Base-by-base conservation (phyloP, 2,888 invertebrate genomes). In the Chrysomela aeneicollis region DNA sequence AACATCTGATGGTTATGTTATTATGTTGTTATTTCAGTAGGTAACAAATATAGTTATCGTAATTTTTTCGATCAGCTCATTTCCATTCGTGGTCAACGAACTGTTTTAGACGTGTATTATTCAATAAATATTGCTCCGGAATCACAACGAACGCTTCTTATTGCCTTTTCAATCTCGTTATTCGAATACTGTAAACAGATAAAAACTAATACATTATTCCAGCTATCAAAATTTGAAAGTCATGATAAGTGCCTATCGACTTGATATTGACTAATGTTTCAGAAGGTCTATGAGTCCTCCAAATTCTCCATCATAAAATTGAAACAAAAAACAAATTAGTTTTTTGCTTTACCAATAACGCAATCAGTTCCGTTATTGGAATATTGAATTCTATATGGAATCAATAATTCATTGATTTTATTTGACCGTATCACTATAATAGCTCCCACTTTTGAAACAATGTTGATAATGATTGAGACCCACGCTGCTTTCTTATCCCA, bases 361-460 rank as follows among this genome's bases (percentile, higher is more conserved):
- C 35, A 35, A 35, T 35, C 35, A 10, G 35, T 35, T 10, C 35
- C 35, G 35, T 35, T 35, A 35, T 35, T 10, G 12, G 35, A 35
- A 35, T 35, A 35, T 35, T 35, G 9, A 35, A 35, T 35, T 35
- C 12, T 6, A 35, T 35, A 10, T 35, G 35, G 9, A 35, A 35
- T 35, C 35, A 35, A 35, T 35, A 35, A 35, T 35, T 35, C 35
- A 35, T 6, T 35, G 35, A 35, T 35, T 35, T 35, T 35, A 35
- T 35, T 35, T 35, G 35, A 35, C 35, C 35, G 35, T 35, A 10
- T 10, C 35, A 9, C 35, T 51, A 51, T 51, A 3, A 51, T 51
- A 17, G n/a, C 26, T 18, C 21, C 51, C 51, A 19, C 26, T 15
- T 51, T 51, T 51, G 18, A 21, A 51, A 51, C 26, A 49, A 49